These are phyloP conservation scores for Lophura nycthemera DNA, from an alignment of 2,113 vertebrate species.

Conservation along the genomic window DNA sequence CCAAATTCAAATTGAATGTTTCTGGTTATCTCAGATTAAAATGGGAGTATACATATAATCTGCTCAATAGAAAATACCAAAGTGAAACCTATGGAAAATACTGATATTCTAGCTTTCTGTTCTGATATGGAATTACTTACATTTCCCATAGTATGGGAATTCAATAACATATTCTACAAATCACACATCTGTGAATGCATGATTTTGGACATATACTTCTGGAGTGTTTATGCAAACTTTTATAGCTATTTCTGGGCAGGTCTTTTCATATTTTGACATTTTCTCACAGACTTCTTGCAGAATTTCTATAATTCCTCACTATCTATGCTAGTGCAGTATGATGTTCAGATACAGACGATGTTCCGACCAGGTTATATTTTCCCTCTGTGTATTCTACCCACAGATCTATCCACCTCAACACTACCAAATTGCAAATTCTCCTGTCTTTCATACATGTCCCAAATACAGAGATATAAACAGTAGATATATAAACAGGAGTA, in stretches of 20 bases:
- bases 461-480: neutral
- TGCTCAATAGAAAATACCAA: neutral
- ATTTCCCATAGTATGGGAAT: neutral
- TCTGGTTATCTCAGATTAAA: neutral
- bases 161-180: neutral
- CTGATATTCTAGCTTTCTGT: neutral
- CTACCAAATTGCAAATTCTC: neutral
- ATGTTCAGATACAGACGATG: neutral
- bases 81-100: neutral
- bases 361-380: neutral
- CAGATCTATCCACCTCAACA: neutral
- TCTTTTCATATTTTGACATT: neutral
- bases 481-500: neutral
- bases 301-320: neutral
- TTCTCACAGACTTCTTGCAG: neutral
- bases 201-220: neutral
- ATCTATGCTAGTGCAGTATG: neutral
- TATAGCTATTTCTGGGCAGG: neutral
- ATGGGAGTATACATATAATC: neutral
- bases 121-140: neutral
- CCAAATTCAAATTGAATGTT: neutral
- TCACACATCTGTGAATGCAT: neutral
- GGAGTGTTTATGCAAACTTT: neutral
- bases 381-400: neutral
- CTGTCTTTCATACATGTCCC: neutral